Base-by-base conservation (phyloP, 2,888 invertebrate genomes). In the Punctoribates punctum region DNA sequence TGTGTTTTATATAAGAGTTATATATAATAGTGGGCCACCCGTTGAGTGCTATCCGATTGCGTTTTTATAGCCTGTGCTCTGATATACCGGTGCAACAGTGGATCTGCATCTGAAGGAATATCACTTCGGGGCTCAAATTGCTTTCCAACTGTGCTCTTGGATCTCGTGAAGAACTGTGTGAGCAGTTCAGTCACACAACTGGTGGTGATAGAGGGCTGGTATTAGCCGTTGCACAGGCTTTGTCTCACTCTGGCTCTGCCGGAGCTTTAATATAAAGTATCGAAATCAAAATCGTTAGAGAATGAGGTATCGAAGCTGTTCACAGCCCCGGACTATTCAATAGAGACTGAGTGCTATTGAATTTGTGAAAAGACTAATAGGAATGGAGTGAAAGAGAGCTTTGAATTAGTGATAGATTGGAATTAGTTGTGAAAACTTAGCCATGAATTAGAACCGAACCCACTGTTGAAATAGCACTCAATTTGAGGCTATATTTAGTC, bases 21-120 rank as follows among this genome's bases (percentile, higher is more conserved):
- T 62, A 27, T 62, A 29, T 62, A 62, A 62, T 62, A 29, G 62
- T 62, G 54, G 15, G 3, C 54, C 3, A 5, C 54, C n/a, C 11
- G 54, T 23, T 54, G 48, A 48, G 54, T 54, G 54, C 54, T 54
- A 62, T 62, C 62, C 62, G 62, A 62, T 62, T 62, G 62, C 62
- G 6, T 54, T 15, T 54, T 20, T n/a, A n/a, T n/a, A n/a, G n/a
- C n/a, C n/a, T n/a, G n/a, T n/a, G n/a, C n/a, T n/a, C n/a, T n/a
- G n/a, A n/a, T n/a, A n/a, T n/a, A n/a, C n/a, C n/a, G n/a, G n/a
- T n/a, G n/a, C n/a, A n/a, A n/a, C n/a, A n/a, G 20, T 20, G 20
- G 54, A 23, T n/a, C 54, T 20, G 48, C 13, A 54, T 54, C 20
- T 15, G 23, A 20, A 54, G 5, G 20, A n/a, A 62, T 29, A 29